Conservation (phyloP, 1,140 invertebrate genomes). For the Scaptomyza hsui region DNA sequence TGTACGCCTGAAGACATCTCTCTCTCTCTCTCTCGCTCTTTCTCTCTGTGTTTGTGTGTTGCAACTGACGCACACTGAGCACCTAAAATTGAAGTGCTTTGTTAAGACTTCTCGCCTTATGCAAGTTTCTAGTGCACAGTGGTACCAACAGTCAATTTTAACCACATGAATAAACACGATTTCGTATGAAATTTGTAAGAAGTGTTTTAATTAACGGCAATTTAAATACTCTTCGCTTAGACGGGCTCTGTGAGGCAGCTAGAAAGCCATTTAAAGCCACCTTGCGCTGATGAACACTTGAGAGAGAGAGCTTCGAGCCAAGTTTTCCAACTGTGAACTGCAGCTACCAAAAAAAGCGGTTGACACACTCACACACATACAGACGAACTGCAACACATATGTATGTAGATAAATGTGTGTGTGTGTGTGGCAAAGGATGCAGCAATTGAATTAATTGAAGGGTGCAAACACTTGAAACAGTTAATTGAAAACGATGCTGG, state of each 20-base stretch:
- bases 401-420: not conserved
- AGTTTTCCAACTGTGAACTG: slow-evolving; percentile 14
- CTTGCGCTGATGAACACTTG: slow-evolving; percentile 5
- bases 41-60: not conserved
- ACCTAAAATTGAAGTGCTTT: slow-evolving; percentile 21
- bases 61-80: slow-evolving; percentile 6
- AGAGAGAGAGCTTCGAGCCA: not conserved
- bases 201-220: no score
- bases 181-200: no score
- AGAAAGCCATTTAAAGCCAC: slow-evolving; percentile 9
- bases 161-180: no score
- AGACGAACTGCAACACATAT: not conserved
- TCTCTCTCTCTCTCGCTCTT: not conserved
- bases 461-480: not conserved
- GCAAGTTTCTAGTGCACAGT: slow-evolving; percentile 10
- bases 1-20: not conserved
- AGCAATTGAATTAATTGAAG: slow-evolving; percentile 33
- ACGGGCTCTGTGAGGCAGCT: not conserved
- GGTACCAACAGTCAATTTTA: not conserved
- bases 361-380: slow-evolving; percentile 1
- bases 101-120: slow-evolving; percentile 8
- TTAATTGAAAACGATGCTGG: slow-evolving; percentile 43
- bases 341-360: not conserved
- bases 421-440: not conserved
- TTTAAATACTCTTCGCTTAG: no score